Evolutionary conservation across 2,888 invertebrate species (phyloP), one percentile per base, ranked within the genome.

Genomic region (Dicyrtomina minuta): DNA sequence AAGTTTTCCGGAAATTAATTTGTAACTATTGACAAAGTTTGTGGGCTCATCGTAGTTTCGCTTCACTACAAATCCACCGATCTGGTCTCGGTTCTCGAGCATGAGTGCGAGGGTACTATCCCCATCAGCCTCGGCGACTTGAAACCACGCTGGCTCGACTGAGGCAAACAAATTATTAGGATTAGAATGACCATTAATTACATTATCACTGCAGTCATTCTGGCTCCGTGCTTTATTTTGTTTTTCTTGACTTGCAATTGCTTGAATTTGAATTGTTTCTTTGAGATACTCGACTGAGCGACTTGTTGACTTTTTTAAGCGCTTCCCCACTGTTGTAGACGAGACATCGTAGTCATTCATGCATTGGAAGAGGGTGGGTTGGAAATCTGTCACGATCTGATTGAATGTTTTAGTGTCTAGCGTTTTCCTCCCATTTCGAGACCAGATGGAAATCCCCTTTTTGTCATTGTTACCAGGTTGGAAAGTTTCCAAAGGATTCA

Each of bases 1-100:
- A 66, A 93, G 77, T 53, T 84, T 81, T 12, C 17, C 58, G 22
- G 8, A n/a, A 39, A n/a, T 15, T 17, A 17, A 8, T 58, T 20
- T n/a, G 58, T 58, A 17, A 39, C 10, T 22, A 0, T 24, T 22
- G 39, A 22, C n/a, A 53, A 65, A 39, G 20, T 33, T n/a, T 56
- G 15, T 20, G 2, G 13, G 33, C 8, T 85, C 82, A 33, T 59
- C 49, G 49, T 27, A 26, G 91, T 84, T 5, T 85, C 1, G 95
- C 94, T 80, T 92, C 91, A 53, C 85, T 1, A 92, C 85, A 81
- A 89, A 90, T 2, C 95, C 96, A 68, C 83, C 83, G 65, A 91
- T 81, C 68, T 84, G 81, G 22, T 88, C 82, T 20, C 78, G 73
- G 72, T 81, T 79, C 60, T 76, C 73, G 0, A 74, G 24, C 8